These are phyloP conservation scores for Andinoacara biseriatus DNA, from an alignment of 2,113 vertebrate genomes.

Conservation along the genomic window DNA sequence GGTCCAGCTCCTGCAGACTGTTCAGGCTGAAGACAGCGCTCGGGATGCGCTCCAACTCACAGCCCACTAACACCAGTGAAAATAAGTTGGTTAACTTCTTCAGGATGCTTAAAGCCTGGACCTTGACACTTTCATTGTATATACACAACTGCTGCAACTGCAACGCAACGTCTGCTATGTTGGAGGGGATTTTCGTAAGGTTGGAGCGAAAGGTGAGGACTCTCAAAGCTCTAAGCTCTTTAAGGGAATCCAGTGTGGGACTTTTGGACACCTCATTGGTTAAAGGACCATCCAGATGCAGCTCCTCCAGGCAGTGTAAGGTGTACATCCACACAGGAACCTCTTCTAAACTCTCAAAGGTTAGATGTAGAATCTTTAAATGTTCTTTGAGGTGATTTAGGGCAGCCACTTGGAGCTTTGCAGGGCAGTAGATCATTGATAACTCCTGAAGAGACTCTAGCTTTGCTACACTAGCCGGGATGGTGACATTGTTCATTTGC, in stretches of 20 bases:
- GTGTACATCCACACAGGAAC: slow-evolving; percentile 88
- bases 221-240: slow-evolving; percentile 84
- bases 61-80: slow-evolving; percentile 84
- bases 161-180: slow-evolving; percentile 78
- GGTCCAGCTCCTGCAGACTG: slow-evolving; percentile 86
- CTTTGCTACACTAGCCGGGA: slow-evolving; percentile 82
- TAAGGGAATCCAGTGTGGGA: slow-evolving; percentile 81
- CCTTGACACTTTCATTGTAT: slow-evolving; percentile 82
- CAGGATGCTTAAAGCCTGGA: slow-evolving; percentile 85
- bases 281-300: slow-evolving; percentile 84
- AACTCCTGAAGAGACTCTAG: slow-evolving; percentile 84
- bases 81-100: slow-evolving; percentile 84
- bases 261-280: slow-evolving; percentile 79
- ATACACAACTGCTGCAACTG: slow-evolving; percentile 84
- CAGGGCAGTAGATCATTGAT: slow-evolving; percentile 81
- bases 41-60: slow-evolving; percentile 87
- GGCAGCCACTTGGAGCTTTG: slow-evolving; percentile 83
- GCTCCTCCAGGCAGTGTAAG: slow-evolving; percentile 84
- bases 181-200: slow-evolving; percentile 85
- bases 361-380: slow-evolving; percentile 82
- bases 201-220: slow-evolving; percentile 81
- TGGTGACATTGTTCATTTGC: slow-evolving; percentile 81
- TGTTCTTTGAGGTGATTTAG: slow-evolving; percentile 82
- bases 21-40: slow-evolving; percentile 87
- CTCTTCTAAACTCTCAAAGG: slow-evolving; percentile 82